These are phyloP conservation scores for Carterocephalus palaemon DNA, from an alignment of 2,888 invertebrate genomes.

Conservation along the genomic window DNA sequence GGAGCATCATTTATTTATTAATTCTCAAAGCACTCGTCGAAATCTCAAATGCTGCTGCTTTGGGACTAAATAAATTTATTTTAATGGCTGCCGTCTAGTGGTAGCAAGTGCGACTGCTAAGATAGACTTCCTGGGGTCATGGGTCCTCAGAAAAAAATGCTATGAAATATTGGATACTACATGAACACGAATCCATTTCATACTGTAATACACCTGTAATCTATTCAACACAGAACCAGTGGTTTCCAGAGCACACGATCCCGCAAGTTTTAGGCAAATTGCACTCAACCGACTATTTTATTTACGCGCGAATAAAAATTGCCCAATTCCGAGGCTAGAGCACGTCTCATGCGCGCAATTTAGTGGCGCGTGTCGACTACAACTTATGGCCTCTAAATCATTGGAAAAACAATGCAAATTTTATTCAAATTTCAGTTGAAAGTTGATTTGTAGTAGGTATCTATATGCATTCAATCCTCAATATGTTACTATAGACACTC, in stretches of 20 bases:
- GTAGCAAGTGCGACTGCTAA: too few species aligned
- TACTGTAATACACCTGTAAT: too few species aligned
- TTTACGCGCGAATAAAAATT: slow-evolving; percentile 70
- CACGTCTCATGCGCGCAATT: slow-evolving; percentile 48
- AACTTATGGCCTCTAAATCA: slow-evolving; percentile 41
- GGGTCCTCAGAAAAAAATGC: too few species aligned
- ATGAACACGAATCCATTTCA: too few species aligned
- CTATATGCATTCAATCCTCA: too few species aligned
- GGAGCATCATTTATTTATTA: slow-evolving; percentile 23
- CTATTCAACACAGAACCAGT: too few species aligned
- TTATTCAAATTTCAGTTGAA: too few species aligned
- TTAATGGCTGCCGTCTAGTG: too few species aligned
- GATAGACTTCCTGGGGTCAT: too few species aligned
- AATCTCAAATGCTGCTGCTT: slow-evolving; percentile 16
- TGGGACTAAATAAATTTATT: slow-evolving; percentile 18
- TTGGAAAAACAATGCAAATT: slow-evolving; percentile 37
- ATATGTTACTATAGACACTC: too few species aligned
- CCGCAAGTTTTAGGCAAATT: slow-evolving; percentile 69
- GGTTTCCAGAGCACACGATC: slow-evolving; percentile 26
- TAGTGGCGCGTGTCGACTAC: slow-evolving; percentile 37
- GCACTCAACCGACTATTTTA: slow-evolving; percentile 61
- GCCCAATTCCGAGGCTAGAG: slow-evolving; percentile 49
- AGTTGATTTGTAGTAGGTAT: too few species aligned
- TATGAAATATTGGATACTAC: slow-evolving; percentile 8
- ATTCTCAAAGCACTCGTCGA: slow-evolving; percentile 22